Evolutionary conservation across 2,797 vertebrate genomes (phyloP), one percentile per base, ranked within the genome.

Genomic region (Phyllotis vaccarum): DNA sequence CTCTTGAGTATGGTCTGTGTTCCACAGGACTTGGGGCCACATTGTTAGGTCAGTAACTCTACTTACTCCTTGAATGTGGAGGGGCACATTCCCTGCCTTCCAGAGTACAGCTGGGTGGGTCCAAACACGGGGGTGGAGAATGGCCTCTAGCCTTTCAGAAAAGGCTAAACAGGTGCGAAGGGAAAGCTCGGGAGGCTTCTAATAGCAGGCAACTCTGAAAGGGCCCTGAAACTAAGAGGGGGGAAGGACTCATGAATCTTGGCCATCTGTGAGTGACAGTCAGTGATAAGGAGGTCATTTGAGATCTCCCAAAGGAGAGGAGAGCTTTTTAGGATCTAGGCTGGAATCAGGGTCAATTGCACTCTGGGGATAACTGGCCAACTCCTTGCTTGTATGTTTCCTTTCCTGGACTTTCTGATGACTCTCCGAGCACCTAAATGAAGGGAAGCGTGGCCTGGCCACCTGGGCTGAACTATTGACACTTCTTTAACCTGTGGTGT

Each of bases 341-440:
- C 21, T 40, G 12, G 1, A 78, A 24, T 27, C 13, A 16, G 87
- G 24, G 27, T 58, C 54, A 72, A 4, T 54, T 64, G 6, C 7
- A 24, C n/a, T 3, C 76, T 10, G 16, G 29, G 58, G 37, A 34
- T 16, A 78, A 11, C 2, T 62, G 2, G n/a, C 17, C n/a, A 6
- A 14, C 6, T 76, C 6, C 3, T 22, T 4, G 6, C 3, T 16
- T 5, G 31, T 6, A 0, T 16, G n/a, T 16, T 37, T 4, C 21
- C 24, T 14, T n/a, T n/a, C 12, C 3, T 29, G 3, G 2, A 52
- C 3, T 31, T 31, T 80, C 49, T 76, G 22, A 16, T 27, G 34
- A 14, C 31, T 34, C 62, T 4, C 12, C 11, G 5, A 66, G 49
- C 31, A 81, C 62, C 34, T 24, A 8, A 34, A 58, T 19, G n/a